Evolutionary conservation across 2,113 vertebrate genomes (phyloP), one percentile per base, ranked within the genome.

Genomic region (Eulemur macaco): DNA sequence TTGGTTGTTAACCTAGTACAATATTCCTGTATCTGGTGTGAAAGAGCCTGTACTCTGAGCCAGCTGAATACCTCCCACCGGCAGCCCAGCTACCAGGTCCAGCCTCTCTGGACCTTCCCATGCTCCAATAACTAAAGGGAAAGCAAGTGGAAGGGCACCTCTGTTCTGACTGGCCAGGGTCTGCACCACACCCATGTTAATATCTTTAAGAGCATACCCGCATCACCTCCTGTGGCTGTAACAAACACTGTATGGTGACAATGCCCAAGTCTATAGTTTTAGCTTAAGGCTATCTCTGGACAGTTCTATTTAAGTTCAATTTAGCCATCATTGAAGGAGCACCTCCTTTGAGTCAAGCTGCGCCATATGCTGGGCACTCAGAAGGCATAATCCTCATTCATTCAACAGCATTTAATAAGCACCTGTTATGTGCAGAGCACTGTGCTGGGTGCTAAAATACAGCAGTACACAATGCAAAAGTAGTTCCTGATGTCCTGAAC

Each of bases 321-420:
- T 58, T 17, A 6, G 42, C 52, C 23, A 0, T 60, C 60, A 10
- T 9, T n/a, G 11, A 31, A 74, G 68, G 31, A 25, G 52, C 3
- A 58, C 11, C 21, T 42, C 29, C 37, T 69, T 37, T 60, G 1
- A 23, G 3, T 54, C 42, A 42, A 42, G n/a, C n/a, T 31, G 8
- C 47, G 66, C 45, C 31, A 27, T 3, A 9, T 1, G 27, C 20
- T 34, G 45, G 69, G 9, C 47, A 10, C 14, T 54, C 27, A n/a
- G 66, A 73, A 69, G 50, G 9, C 0, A 0, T 5, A 1, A 3
- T 20, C 45, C 21, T 39, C 14, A 23, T 29, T 45, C n/a, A 4
- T 3, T 21, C 39, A 23, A 6, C 37, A 15, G 0, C 47, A 13
- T 56, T 42, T 81, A 17, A 17, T 34, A 18, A 73, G n/a, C 0